Evolutionary conservation across 2,113 vertebrate species (phyloP).

Genomic region (Cynocephalus volans): DNA sequence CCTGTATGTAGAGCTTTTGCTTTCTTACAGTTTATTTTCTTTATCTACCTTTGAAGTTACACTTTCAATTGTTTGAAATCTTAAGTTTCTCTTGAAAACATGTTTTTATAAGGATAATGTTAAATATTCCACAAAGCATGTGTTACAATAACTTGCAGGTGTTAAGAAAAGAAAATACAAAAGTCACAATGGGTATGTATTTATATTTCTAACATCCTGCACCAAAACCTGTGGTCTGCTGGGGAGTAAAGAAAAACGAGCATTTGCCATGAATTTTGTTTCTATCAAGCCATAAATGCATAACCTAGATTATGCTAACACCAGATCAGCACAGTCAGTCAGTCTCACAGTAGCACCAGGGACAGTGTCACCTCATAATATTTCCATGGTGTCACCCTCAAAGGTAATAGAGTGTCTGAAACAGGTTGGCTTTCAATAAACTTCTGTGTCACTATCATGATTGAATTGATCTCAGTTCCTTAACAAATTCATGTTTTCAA

Average conservation of each 20-base stretch:
- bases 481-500: not conserved
- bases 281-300: not conserved
- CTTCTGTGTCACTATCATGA: not conserved
- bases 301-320: not conserved
- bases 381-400: not conserved
- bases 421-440: not conserved
- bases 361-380: not conserved
- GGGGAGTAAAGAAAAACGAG: not conserved
- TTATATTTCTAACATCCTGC: not conserved
- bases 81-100: not conserved
- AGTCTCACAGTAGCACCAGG: not conserved
- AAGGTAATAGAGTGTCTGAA: not conserved
- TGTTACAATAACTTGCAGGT: conserved; percentile 22
- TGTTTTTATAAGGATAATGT: conserved; percentile 13
- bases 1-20: not conserved
- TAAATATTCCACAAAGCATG: not conserved
- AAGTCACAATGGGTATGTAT: not conserved
- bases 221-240: not conserved
- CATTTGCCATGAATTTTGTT: not conserved
- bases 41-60: not conserved
- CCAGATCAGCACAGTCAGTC: not conserved
- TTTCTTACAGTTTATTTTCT: not conserved
- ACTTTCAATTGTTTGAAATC: conserved; percentile 12
- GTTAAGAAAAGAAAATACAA: conserved; percentile 23
- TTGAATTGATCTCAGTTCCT: conserved; percentile 29